Evolutionary conservation across 2,113 vertebrate species (phyloP), one percentile per base, ranked within the genome.

Genomic region (Xerus inauris): DNA sequence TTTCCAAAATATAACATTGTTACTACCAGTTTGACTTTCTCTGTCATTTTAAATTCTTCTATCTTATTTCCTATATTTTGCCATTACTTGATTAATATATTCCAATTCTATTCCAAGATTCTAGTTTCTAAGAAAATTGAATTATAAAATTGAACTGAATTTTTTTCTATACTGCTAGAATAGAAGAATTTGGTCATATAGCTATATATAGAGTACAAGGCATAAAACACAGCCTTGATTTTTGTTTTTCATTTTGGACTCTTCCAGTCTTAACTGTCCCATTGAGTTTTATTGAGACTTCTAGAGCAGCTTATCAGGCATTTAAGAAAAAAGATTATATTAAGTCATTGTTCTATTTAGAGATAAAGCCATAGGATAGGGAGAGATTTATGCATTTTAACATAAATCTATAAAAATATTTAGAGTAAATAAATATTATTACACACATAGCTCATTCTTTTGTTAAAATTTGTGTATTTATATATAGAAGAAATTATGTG

Each of bases 191-290:
- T 96, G 54, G 32, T 64, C 69, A 38, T 79, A 20, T 57, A 75
- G 32, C 69, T 72, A 82, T 40, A 83, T 82, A 79, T 73, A 94
- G 93, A 35, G 17, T 45, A 32, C 2, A 95, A 42, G 49, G 16
- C 10, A 77, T 14, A 85, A 86, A 91, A 84, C 14, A 38, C 85
- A 71, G 64, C 59, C 96, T 57, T 35, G 38, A 96, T 94, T 97
- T 92, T 95, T 67, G 71, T 24, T 76, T 97, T 94, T 59, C 24
- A 96, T 95, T 83, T 75, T 96, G 93, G 95, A 98, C 51, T 87
- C 79, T 92, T 92, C n/a, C 32, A 73, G 75, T 86, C 42, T 51
- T 88, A 93, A 96, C 35, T 90, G 40, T 97, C 71, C 62, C 64
- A 80, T 40, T 95, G 45, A 91, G 16, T 94, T 97, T 92, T 95